These are phyloP conservation scores for Adelognathus sp. DNA, from an alignment of 2,888 invertebrate species.

Conservation along the genomic window DNA sequence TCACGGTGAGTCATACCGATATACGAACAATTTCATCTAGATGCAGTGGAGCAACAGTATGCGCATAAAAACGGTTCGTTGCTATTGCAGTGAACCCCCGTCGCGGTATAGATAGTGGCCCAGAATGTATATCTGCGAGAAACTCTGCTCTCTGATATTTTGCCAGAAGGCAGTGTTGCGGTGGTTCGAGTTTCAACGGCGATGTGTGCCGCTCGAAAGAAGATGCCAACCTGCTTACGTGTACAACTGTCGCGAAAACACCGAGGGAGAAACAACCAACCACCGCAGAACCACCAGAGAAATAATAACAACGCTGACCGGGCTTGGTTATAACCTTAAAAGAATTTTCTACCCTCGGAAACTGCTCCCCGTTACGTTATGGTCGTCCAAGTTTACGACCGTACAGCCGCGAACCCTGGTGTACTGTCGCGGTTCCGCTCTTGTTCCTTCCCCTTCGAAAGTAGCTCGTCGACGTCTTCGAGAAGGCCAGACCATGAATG, in stretches of 20 bases:
- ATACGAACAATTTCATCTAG: slow-evolving; percentile 41
- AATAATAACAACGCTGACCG: slow-evolving; percentile 53
- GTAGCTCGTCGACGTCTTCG: slow-evolving; percentile 10
- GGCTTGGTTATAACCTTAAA: slow-evolving; percentile 50
- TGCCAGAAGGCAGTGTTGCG: slow-evolving; percentile 38
- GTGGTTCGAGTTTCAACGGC: slow-evolving; percentile 2
- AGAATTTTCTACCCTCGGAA: slow-evolving; percentile 61
- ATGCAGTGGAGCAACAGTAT: too few relatives aligned
- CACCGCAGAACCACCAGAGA: slow-evolving; percentile 30
- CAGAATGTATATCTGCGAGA: slow-evolving; percentile 11
- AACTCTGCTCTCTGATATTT: slow-evolving; percentile 54
- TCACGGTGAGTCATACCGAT: background rate
- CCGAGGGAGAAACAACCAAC: slow-evolving; percentile 23
- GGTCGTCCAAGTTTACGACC: slow-evolving; percentile 62
- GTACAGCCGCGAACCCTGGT: slow-evolving; percentile 32
- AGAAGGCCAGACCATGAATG: slow-evolving; percentile 17
- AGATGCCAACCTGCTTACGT: slow-evolving; percentile 7
- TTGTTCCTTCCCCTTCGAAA: background rate
- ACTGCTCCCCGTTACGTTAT: slow-evolving; percentile 51
- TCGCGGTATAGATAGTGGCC: background rate
- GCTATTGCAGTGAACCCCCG: slow-evolving; percentile 15
- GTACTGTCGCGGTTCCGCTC: slow-evolving; percentile 8
- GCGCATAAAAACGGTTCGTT: slow-evolving; percentile 42
- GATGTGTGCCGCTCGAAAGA: slow-evolving; percentile 31
- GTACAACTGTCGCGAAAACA: slow-evolving; percentile 7